A percentile compares a stretch with the other conserved stretches of the same genome.
phyloP scores from a whole-genome alignment of 2,888 invertebrate genomes.

The Lypha dubia region DNA sequence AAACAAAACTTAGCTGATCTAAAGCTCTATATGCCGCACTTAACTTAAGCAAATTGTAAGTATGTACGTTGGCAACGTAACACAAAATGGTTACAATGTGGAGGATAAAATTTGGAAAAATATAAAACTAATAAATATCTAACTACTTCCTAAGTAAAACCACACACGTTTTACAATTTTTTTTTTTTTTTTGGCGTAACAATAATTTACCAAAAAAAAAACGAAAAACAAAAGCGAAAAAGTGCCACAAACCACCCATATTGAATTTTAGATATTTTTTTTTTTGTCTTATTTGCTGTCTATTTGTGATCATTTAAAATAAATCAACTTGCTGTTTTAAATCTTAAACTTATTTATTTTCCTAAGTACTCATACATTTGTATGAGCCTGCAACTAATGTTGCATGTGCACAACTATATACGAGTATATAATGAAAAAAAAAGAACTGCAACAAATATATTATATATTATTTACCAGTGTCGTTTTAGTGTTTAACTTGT shows the following conservation, averaged over 20 bases:
- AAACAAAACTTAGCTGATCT: conserved; percentile 12
- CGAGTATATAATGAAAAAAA: background rate
- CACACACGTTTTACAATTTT: conserved; percentile 66
- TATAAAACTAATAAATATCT: conserved; percentile 47
- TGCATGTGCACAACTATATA: conserved; percentile 10
- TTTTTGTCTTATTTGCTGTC: conserved; percentile 61
- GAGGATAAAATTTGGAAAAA: conserved; percentile 37
- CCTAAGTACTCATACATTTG: background rate
- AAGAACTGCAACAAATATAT: too few species aligned
- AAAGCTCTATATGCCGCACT: conserved; percentile 1
- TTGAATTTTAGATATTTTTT: conserved; percentile 43
- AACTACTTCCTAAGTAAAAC: conserved; percentile 69
- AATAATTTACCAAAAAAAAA: conserved; percentile 54
- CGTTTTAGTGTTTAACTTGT: conserved; percentile 49
- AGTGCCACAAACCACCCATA: conserved; percentile 64
- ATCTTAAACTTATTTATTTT: conserved; percentile 41
- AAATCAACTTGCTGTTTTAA: conserved; percentile 65
- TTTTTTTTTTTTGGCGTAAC: conserved; percentile 53
- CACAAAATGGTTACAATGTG: conserved; percentile 40
- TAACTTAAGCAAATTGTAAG: conserved; percentile 16
- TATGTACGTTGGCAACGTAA: background rate
- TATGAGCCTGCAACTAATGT: conserved; percentile 32
- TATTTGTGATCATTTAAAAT: conserved; percentile 69
- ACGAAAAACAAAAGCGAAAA: conserved; percentile 8
- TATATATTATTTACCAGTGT: conserved; percentile 53